These are phyloP conservation scores for Thymelicus lineola DNA, from an alignment of 2,888 invertebrate species.

Conservation along the genomic window DNA sequence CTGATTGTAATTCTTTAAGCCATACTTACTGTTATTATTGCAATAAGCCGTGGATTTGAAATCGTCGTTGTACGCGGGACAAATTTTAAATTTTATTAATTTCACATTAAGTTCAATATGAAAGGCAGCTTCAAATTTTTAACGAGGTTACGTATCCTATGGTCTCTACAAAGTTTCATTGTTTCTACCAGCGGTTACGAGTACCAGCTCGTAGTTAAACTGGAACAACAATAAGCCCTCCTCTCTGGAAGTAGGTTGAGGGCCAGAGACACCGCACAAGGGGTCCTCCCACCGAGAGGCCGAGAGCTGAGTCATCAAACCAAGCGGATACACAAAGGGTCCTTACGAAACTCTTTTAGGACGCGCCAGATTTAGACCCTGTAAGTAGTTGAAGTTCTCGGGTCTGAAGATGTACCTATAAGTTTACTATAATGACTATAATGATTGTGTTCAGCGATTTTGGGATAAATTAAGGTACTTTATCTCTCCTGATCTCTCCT, in stretches of 20 bases:
- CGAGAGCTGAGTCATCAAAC: constrained; percentile 32
- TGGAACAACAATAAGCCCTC: constrained; percentile 32
- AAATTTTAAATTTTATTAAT: too few species aligned
- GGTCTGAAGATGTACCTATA: background rate
- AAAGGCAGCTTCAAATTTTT: too few species aligned
- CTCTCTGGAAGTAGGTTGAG: constrained; percentile 34
- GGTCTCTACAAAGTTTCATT: background rate
- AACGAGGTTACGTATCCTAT: too few species aligned
- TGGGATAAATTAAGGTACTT: background rate
- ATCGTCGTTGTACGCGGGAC: too few species aligned
- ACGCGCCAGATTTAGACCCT: constrained; percentile 29
- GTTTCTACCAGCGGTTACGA: constrained; percentile 4
- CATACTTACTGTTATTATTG: too few species aligned
- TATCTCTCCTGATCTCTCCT: too few species aligned
- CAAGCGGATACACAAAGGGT: constrained; percentile 33
- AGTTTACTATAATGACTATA: background rate
- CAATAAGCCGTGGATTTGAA: too few species aligned
- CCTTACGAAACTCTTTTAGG: constrained; percentile 31
- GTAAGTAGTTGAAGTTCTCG: background rate
- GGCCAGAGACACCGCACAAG: constrained; percentile 29
- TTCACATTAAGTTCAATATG: background rate
- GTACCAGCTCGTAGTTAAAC: constrained; percentile 20
- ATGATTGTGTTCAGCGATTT: background rate
- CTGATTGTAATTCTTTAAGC: too few species aligned
- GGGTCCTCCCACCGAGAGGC: constrained; percentile 26